phyloP scores from a whole-genome alignment of 2,888 invertebrate genomes.

The Ceraclea dissimilis region DNA sequence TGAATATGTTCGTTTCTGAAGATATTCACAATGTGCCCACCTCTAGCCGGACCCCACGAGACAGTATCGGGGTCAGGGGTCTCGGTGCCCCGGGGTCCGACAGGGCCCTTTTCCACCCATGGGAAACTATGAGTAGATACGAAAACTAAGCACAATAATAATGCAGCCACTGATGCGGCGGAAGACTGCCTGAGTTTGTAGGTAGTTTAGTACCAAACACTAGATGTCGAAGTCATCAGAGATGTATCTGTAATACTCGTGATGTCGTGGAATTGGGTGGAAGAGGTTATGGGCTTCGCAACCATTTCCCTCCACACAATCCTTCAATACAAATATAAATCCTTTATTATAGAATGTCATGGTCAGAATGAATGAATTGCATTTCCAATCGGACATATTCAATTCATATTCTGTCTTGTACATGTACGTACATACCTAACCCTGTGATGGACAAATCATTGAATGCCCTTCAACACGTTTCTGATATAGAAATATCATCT shows the following conservation, averaged over 20 bases:
- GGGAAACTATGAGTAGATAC: not conserved
- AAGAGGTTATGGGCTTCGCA: not conserved
- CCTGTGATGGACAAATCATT: too few species aligned
- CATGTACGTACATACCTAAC: too few species aligned
- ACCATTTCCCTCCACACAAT: too few species aligned
- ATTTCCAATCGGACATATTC: too few species aligned
- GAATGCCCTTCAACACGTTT: too few species aligned
- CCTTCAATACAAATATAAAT: too few species aligned
- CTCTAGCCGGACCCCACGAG: not conserved
- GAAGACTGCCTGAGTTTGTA: not conserved
- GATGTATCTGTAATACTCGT: constrained; percentile 4
- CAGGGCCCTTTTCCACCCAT: not conserved
- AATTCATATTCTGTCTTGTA: too few species aligned
- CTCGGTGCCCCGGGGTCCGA: constrained; percentile 3
- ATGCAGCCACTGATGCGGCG: not conserved
- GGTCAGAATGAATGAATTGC: too few species aligned
- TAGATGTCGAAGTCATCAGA: not conserved
- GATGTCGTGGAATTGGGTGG: constrained; percentile 1
- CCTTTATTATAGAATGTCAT: too few species aligned
- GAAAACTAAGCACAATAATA: not conserved
- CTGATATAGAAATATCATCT: too few species aligned
- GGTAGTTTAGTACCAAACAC: not conserved
- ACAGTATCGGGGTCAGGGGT: constrained; percentile 4
- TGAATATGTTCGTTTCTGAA: too few species aligned
- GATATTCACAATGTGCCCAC: not conserved